phyloP scores from a whole-genome alignment of 2,888 invertebrate species.

The Tinea trinotella region DNA sequence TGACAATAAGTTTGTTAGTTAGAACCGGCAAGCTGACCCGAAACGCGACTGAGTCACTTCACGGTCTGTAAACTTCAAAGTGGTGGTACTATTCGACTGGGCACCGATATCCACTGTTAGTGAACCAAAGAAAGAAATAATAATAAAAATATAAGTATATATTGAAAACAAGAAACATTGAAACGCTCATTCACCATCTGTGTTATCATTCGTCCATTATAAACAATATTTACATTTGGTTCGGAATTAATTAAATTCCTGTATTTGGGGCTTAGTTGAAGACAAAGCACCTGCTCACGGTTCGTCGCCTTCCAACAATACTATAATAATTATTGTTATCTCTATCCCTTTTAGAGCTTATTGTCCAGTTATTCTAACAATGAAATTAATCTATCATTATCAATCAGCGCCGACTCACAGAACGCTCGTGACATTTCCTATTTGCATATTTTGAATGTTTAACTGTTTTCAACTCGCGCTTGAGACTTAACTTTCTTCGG shows the following conservation, averaged over 20 bases:
- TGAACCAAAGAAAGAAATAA: no score
- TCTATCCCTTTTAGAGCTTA: conserved; percentile 8
- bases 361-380: conserved; percentile 5
- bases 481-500: no score
- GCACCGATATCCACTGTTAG: no score
- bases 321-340: conserved; percentile 15
- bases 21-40: no score
- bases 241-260: conserved; percentile 54
- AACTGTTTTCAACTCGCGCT: no score
- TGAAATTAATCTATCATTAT: conserved; percentile 13
- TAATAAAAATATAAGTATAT: no score
- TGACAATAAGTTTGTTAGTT: no score
- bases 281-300: conserved; percentile 30
- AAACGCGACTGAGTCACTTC: no score
- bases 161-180: background rate
- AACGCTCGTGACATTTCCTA: background rate
- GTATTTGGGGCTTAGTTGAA: conserved; percentile 24
- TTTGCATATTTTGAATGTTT: background rate
- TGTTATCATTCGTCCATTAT: conserved; percentile 33
- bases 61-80: no score
- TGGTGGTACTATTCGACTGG: no score
- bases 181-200: background rate
- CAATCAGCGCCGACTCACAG: background rate
- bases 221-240: conserved; percentile 38
- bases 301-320: conserved; percentile 15